Conservation (phyloP, 2,888 invertebrate species). For the Drosophila rubida region DNA sequence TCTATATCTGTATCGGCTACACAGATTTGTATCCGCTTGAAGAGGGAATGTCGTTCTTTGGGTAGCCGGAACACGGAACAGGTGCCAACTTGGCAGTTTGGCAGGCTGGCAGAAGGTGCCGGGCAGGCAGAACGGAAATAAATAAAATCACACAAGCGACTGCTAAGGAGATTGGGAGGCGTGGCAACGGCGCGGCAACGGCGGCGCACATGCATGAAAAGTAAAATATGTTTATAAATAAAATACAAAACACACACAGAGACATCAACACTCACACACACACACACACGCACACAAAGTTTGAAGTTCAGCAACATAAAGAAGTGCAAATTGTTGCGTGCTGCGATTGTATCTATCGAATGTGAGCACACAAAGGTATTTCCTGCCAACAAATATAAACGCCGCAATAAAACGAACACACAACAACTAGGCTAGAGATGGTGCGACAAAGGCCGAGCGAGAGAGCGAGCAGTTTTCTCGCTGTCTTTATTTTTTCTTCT, state of each 20-base stretch:
- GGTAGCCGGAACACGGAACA: slow-evolving; percentile 44
- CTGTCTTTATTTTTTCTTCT: background rate
- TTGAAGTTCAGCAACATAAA: slow-evolving; percentile 75
- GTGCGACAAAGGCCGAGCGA: slow-evolving; percentile 47
- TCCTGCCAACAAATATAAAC: slow-evolving; percentile 78
- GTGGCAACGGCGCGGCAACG: slow-evolving; percentile 12
- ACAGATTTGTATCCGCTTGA: slow-evolving; percentile 70
- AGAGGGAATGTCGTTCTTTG: slow-evolving; percentile 24
- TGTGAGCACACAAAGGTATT: slow-evolving; percentile 70
- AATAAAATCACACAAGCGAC: slow-evolving; percentile 63
- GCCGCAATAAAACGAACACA: slow-evolving; percentile 66
- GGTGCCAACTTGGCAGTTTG: slow-evolving; percentile 56
- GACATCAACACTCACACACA: slow-evolving; percentile 27
- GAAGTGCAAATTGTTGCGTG: slow-evolving; percentile 81
- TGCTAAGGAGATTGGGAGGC: slow-evolving; percentile 8
- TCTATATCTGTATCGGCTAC: slow-evolving; percentile 46
- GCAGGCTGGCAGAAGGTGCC: slow-evolving; percentile 5
- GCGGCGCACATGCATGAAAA: slow-evolving; percentile 71
- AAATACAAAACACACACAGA: slow-evolving; percentile 39
- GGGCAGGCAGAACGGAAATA: slow-evolving; percentile 59
- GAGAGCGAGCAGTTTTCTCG: slow-evolving; percentile 37
- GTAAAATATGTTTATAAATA: slow-evolving; percentile 75
- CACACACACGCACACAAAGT: slow-evolving; percentile 40
- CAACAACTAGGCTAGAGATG: slow-evolving; percentile 23
- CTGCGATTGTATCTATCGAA: slow-evolving; percentile 76